phyloP scores from a whole-genome alignment of 2,888 invertebrate species.

The Aricia artaxerxes region DNA sequence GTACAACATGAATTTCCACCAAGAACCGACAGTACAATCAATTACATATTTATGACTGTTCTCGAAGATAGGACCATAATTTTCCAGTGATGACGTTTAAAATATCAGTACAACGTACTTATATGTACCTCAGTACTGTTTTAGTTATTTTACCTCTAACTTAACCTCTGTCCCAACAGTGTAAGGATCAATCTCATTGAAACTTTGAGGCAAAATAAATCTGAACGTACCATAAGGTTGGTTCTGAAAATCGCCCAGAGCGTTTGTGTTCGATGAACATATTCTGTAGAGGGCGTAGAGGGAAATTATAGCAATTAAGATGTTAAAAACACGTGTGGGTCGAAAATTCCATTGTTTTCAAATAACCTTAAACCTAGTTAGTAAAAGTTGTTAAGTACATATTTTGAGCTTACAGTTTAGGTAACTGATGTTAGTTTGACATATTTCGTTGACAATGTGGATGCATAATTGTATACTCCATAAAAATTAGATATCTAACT shows the following conservation, averaged over 20 bases:
- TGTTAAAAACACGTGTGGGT: constrained; percentile 18
- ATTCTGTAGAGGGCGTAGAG: constrained; percentile 1
- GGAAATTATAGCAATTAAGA: constrained; percentile 19
- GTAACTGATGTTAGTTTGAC: no score
- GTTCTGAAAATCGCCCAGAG: background rate
- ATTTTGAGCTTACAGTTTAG: no score
- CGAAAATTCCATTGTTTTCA: background rate
- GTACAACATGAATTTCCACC: no score
- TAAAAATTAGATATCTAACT: no score
- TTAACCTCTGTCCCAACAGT: background rate
- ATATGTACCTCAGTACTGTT: background rate
- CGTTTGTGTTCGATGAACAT: background rate
- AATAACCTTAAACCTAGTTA: background rate
- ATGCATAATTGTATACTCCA: no score
- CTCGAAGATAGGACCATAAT: background rate
- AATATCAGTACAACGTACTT: background rate
- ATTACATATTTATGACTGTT: no score
- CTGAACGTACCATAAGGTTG: background rate
- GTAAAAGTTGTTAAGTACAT: background rate
- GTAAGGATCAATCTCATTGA: background rate
- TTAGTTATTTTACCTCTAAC: background rate
- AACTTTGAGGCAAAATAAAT: background rate
- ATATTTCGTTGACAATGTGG: no score
- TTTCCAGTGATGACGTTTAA: background rate
- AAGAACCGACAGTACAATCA: no score